Conservation (phyloP, 2,797 vertebrate genomes). For the Erethizon dorsatum region DNA sequence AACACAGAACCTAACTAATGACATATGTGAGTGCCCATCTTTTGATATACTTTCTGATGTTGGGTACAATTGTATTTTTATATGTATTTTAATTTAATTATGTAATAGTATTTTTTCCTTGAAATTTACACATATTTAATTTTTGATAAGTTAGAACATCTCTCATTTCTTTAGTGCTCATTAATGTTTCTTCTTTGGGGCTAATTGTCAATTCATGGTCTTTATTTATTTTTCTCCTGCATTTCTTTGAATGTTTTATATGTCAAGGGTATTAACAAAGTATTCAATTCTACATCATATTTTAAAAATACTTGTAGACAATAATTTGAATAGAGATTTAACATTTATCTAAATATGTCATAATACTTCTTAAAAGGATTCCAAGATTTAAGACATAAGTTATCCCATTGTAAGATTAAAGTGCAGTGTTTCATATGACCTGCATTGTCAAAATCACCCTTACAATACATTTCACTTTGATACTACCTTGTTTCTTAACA, state of each 20-base stretch:
- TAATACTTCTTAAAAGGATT: background rate
- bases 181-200: background rate
- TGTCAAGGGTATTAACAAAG: background rate
- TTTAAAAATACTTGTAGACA: background rate
- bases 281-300: background rate
- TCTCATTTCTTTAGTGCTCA: background rate
- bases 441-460: background rate
- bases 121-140: background rate
- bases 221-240: background rate
- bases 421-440: accelerated
- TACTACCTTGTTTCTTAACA: background rate
- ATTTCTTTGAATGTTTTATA: background rate
- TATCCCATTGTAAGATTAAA: background rate
- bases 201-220: background rate
- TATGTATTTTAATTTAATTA: background rate
- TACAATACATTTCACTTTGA: background rate
- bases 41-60: background rate
- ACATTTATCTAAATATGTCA: background rate
- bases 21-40: background rate
- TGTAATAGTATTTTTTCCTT: background rate
- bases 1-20: background rate
- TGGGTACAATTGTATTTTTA: background rate
- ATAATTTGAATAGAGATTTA: background rate
- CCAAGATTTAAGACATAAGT: background rate
- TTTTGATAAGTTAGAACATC: background rate